Conservation (phyloP, 2,888 invertebrate genomes). For the Eupithecia vulgata region DNA sequence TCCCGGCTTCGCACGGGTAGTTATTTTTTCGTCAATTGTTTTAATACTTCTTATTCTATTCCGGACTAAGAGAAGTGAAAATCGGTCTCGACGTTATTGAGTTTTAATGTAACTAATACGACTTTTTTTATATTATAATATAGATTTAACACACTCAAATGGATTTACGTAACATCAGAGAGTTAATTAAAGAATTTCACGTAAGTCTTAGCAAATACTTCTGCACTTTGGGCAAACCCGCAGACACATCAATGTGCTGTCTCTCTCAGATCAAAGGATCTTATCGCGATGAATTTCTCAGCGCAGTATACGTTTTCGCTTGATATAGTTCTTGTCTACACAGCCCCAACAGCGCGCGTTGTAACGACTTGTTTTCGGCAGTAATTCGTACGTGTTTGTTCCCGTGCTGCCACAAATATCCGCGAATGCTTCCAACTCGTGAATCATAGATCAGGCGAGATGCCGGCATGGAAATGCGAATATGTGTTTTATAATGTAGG, state of each 20-base stretch:
- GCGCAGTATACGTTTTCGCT: not conserved
- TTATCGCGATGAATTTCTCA: not conserved
- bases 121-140: too few species aligned
- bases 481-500: not conserved
- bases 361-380: constrained; percentile 35
- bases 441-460: constrained; percentile 18
- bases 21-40: too few species aligned
- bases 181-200: too few species aligned
- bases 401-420: constrained; percentile 17
- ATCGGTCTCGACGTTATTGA: too few species aligned
- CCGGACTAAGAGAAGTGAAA: too few species aligned
- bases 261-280: not conserved
- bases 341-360: constrained; percentile 17
- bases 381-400: constrained; percentile 33
- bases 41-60: too few species aligned
- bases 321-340: constrained; percentile 11
- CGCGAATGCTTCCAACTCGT: constrained; percentile 13
- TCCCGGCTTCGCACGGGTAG: too few species aligned
- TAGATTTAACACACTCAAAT: too few species aligned
- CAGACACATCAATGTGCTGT: not conserved
- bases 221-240: not conserved
- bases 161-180: too few species aligned
- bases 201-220: not conserved
- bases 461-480: constrained; percentile 6
- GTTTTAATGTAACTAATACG: too few species aligned